phyloP scores from a whole-genome alignment of 2,888 invertebrate genomes.

The Teleogryllus oceanicus region DNA sequence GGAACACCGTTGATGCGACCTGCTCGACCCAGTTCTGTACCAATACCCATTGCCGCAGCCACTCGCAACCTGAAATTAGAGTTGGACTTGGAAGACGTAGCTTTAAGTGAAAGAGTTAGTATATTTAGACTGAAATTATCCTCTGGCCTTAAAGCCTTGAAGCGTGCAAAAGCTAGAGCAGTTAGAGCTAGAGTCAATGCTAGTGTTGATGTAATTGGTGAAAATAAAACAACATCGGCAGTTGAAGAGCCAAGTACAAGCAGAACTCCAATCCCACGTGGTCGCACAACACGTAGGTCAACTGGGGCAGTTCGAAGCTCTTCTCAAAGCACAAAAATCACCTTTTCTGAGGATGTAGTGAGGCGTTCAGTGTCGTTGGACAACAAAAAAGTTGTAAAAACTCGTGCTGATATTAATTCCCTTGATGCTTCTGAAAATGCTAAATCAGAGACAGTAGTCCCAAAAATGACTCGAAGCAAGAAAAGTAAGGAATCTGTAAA shows the following conservation, averaged over 20 bases:
- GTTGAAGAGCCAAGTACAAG: not conserved
- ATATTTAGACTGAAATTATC: not conserved
- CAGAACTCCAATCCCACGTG: not conserved
- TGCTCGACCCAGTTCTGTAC: not conserved
- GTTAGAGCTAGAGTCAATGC: not conserved
- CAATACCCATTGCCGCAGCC: not conserved
- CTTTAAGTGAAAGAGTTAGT: not conserved
- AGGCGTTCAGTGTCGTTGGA: not conserved
- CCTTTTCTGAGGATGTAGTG: not conserved
- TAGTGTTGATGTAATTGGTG: not conserved
- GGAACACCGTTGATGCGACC: not conserved
- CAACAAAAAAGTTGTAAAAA: not conserved
- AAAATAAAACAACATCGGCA: not conserved
- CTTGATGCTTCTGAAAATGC: not conserved
- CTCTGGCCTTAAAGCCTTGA: not conserved
- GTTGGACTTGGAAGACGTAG: not conserved
- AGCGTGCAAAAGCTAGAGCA: not conserved
- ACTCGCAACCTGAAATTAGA: not conserved
- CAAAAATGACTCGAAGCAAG: not conserved
- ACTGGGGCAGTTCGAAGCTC: not conserved
- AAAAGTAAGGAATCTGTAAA: not conserved
- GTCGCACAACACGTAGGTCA: not conserved
- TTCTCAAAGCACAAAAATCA: not conserved
- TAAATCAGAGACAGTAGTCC: not conserved
- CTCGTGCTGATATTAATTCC: not conserved